Evolutionary conservation across 2,888 invertebrate species (phyloP).

Genomic region (Notocelia uddmanniana): DNA sequence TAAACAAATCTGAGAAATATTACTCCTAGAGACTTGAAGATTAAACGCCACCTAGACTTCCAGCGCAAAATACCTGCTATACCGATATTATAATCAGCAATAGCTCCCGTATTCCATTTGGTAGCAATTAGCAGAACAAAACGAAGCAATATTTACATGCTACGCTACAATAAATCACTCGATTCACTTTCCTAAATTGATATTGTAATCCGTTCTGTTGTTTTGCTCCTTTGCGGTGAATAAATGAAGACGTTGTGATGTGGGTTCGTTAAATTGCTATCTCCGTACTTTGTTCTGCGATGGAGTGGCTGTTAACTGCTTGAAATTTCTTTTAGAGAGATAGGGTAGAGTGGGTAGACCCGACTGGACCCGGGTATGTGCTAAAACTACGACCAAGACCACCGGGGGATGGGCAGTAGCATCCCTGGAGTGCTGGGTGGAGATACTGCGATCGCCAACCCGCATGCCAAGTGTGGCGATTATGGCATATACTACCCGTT

Average conservation of each 20-base stretch:
- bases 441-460: no score
- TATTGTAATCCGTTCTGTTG: constrained; percentile 80
- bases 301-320: constrained; percentile 56
- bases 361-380: no score
- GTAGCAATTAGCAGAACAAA: constrained; percentile 65
- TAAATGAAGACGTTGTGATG: constrained; percentile 84
- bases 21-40: neutral
- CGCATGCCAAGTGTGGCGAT: no score
- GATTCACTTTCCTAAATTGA: constrained; percentile 85
- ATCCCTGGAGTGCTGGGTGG: no score
- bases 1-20: no score
- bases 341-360: no score
- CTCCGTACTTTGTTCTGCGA: constrained; percentile 57
- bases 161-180: constrained; percentile 80
- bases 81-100: constrained; percentile 36
- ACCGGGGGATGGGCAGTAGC: no score
- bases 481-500: no score
- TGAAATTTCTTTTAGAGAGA: neutral
- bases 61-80: constrained; percentile 2
- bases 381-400: no score
- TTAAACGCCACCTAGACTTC: neutral
- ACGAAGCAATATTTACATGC: constrained; percentile 75
- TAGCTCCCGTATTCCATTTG: constrained; percentile 49
- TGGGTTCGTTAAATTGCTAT: constrained; percentile 85
- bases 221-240: constrained; percentile 78